Conservation (phyloP, 2,113 vertebrate genomes). For the Budorcas taxicolor region DNA sequence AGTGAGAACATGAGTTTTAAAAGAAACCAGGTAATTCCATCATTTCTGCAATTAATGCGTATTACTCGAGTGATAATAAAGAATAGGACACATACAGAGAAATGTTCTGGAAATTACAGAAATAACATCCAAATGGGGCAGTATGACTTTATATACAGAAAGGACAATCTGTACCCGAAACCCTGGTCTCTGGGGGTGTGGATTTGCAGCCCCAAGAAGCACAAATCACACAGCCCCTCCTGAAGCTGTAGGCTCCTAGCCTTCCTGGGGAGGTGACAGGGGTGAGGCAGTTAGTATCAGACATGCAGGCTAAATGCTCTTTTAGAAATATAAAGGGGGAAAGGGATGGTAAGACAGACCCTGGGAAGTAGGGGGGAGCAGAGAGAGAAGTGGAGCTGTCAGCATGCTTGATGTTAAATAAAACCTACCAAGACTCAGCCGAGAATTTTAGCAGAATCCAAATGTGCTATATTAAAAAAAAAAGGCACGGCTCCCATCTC, state of each 20-base stretch:
- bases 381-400: constrained; percentile 56
- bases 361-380: neutral
- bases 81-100: neutral
- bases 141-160: neutral
- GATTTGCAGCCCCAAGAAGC: neutral
- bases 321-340: neutral
- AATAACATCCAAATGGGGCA: neutral
- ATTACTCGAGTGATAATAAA: neutral
- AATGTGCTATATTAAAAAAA: constrained; percentile 63
- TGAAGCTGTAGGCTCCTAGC: neutral
- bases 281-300: neutral
- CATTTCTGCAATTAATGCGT: neutral
- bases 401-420: constrained; percentile 65
- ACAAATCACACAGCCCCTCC: neutral
- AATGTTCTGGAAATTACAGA: neutral
- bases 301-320: neutral
- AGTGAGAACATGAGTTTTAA: neutral
- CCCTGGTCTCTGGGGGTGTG: neutral
- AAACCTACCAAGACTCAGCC: constrained; percentile 69
- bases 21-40: neutral
- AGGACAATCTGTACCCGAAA: neutral
- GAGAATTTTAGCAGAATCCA: constrained; percentile 74
- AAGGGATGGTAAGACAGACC: neutral
- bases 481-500: constrained; percentile 61
- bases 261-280: neutral